Conservation (phyloP, 2,797 vertebrate genomes). For the Brotula barbata region DNA sequence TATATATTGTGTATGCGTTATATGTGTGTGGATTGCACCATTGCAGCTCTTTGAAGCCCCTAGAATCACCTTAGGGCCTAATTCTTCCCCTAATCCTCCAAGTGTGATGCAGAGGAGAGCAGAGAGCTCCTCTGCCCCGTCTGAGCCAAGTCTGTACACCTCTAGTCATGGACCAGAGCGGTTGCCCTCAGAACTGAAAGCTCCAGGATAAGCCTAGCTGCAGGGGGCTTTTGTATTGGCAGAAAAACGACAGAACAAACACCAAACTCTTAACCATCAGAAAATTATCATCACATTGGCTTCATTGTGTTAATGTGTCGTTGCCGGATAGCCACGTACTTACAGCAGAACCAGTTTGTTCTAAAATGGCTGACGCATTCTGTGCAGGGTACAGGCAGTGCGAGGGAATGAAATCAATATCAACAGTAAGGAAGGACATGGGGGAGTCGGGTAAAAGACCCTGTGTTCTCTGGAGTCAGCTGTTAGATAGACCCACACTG, state of each 20-base stretch:
- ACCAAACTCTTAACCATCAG: constrained; percentile 54
- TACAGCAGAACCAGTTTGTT: constrained; percentile 33
- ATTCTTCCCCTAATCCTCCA: constrained; percentile 72
- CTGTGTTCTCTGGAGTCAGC: constrained; percentile 68
- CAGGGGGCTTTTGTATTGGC: constrained; percentile 64
- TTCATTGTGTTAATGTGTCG: constrained; percentile 43
- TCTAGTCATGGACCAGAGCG: constrained; percentile 24
- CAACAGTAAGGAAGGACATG: constrained; percentile 56
- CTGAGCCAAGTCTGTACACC: constrained; percentile 65
- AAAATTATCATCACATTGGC: constrained; percentile 52
- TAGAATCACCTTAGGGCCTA: constrained; percentile 72
- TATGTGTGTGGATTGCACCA: constrained; percentile 54
- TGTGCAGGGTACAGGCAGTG: constrained; percentile 37
- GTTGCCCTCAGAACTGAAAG: constrained; percentile 50
- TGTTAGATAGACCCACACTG: constrained; percentile 60
- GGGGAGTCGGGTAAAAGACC: constrained; percentile 44
- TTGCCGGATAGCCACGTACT: constrained; percentile 33
- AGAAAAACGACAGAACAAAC: constrained; percentile 36
- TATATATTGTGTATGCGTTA: constrained; percentile 46
- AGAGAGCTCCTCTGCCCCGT: constrained; percentile 49
- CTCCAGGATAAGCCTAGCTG: constrained; percentile 48
- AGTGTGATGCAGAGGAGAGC: constrained; percentile 59
- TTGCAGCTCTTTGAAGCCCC: constrained; percentile 62
- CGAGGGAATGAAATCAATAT: constrained; percentile 50
- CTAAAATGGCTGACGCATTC: constrained; percentile 55